Evolutionary conservation across 2,113 vertebrate genomes (phyloP).

Genomic region (Meriones unguiculatus): DNA sequence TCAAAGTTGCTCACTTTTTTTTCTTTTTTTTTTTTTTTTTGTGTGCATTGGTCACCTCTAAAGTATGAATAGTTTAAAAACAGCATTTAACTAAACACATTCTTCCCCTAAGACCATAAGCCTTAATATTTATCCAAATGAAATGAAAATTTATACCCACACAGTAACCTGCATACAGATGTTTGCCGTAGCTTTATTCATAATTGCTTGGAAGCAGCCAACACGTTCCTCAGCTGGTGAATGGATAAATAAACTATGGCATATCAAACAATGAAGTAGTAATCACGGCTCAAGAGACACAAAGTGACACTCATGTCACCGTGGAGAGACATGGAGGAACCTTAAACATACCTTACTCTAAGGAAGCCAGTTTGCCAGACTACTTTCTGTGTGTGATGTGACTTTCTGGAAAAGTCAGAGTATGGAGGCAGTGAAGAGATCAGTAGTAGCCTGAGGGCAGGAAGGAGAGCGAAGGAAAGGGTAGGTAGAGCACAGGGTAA

Average conservation of each 20-base stretch:
- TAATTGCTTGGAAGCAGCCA: neutral
- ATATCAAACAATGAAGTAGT: neutral
- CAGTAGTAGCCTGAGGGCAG: neutral
- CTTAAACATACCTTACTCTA: neutral
- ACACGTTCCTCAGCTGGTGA: neutral
- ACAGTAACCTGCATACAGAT: neutral
- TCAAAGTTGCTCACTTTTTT: neutral
- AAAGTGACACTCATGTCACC: too few species aligned
- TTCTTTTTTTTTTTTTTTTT: too few species aligned
- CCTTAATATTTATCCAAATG: neutral
- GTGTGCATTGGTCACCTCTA: neutral
- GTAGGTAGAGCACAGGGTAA: neutral
- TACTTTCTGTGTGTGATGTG: neutral
- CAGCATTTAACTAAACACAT: neutral
- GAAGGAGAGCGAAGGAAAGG: neutral
- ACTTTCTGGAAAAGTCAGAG: neutral
- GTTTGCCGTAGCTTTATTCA: constrained; percentile 16
- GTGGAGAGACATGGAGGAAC: neutral
- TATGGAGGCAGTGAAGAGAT: neutral
- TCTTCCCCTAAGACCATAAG: neutral
- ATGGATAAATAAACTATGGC: neutral
- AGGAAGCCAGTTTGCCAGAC: neutral
- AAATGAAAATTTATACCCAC: constrained; percentile 4
- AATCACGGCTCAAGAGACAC: neutral
- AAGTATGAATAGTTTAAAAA: neutral